Percentiles rank a stretch among this genome's conserved stretches.
These are phyloP conservation scores for Entelurus aequoreus DNA, from an alignment of 2,113 vertebrate species.

Conservation along the genomic window DNA sequence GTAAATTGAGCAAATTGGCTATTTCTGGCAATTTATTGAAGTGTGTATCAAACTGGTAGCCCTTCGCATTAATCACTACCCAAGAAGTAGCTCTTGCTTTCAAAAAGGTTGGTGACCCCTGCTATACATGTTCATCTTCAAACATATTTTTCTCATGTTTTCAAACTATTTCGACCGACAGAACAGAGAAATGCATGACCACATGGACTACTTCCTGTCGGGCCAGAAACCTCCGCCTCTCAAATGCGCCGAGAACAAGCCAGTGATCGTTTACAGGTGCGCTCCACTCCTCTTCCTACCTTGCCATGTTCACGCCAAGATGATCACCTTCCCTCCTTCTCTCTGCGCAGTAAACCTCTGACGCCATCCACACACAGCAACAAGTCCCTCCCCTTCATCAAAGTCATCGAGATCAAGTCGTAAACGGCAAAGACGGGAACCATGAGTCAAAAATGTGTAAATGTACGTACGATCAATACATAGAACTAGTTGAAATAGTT, in stretches of 20 bases:
- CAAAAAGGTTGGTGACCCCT: too few species aligned
- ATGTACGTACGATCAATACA: constrained; percentile 25
- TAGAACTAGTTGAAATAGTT: too few species aligned
- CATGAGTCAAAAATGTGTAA: constrained; percentile 23
- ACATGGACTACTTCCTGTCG: constrained; percentile 78
- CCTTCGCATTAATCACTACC: too few species aligned
- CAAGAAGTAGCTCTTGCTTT: too few species aligned
- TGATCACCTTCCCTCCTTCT: background rate
- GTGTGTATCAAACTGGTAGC: too few species aligned
- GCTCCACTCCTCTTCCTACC: background rate
- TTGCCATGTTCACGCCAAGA: background rate
- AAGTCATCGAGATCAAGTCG: constrained; percentile 81
- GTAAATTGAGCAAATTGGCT: too few species aligned
- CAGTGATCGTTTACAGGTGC: constrained; percentile 79
- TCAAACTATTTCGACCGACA: constrained; percentile 38
- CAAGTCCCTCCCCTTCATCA: constrained; percentile 82
- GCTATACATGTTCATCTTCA: too few species aligned
- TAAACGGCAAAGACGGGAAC: constrained; percentile 39
- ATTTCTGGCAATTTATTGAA: too few species aligned
- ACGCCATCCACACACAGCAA: constrained; percentile 56
- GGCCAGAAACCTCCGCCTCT: constrained; percentile 57
- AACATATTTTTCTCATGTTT: background rate
- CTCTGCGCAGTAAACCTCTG: constrained; percentile 70
- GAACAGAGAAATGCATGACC: constrained; percentile 88
- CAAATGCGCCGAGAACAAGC: constrained; percentile 60